Base-by-base conservation (phyloP, 2,888 invertebrate genomes). In the Resseliella maxima region DNA sequence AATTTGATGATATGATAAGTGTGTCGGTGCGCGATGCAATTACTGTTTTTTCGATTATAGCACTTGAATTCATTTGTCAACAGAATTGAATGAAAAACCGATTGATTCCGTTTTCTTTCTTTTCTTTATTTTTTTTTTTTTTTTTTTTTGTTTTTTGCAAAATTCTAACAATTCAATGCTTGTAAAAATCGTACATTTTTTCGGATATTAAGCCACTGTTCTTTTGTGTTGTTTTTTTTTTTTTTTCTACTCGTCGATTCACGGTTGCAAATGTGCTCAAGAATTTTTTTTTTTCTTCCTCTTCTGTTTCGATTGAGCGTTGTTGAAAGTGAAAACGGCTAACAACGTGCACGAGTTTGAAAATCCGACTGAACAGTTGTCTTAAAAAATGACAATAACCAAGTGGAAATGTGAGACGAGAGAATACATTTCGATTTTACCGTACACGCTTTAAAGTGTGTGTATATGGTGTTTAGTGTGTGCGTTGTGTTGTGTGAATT, bases 361-460 rank as follows among this genome's bases (percentile, higher is more conserved):
- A 83, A 83, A 83, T 85, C 45, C 85, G 85, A 85, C 85, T 85
- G n/a, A 85, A 85, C 18, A 27, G 85, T 85, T 85, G 85, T 85
- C 27, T 85, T 46, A 85, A 85, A 85, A 85, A 85, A 31, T 45
- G 85, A 85, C 85, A 46, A 46, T 46, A 41, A 45, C 45, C 45
- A 85, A 85, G 41, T 85, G 83, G 38, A 24, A 85, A 85, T 85
- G 41, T 3, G 36, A 72, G 35, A 83, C n/a, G 83, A 24, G n/a
- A n/a, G n/a, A n/a, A n/a, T 81, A 12, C 35, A 1, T 64, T 31
- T 41, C 12, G 5, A 10, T 38, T 83, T 12, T 83, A 10, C n/a
- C n/a, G 38, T 38, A n/a, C 38, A n/a, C 12, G 1, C n/a, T n/a
- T n/a, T n/a, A n/a, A n/a, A n/a, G n/a, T n/a, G n/a, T n/a, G n/a